Conservation (phyloP, 2,113 vertebrate species). For the Dromiciops gliroides region DNA sequence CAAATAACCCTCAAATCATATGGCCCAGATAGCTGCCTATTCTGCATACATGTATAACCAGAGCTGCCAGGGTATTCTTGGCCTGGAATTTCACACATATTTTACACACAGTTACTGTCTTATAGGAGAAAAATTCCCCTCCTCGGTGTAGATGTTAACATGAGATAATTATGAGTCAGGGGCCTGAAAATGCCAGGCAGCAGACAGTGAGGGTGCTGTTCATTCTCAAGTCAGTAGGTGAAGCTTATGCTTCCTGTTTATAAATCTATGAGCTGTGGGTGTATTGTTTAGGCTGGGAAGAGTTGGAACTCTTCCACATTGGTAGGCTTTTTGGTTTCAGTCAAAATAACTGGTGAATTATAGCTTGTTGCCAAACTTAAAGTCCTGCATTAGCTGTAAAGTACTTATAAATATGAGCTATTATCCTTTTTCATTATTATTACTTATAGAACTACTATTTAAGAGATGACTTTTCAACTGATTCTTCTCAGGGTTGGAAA, state of each 20-base stretch:
- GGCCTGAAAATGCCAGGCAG: background rate
- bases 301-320: background rate
- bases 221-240: conserved; percentile 31
- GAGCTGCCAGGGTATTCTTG: background rate
- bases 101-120: conserved; percentile 5
- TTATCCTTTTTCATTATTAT: background rate
- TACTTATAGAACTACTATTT: background rate
- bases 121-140: conserved; percentile 37
- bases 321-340: background rate
- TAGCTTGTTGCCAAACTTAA: background rate
- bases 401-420: background rate
- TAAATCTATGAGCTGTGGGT: background rate
- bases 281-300: background rate
- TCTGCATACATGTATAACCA: background rate
- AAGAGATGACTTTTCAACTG: background rate
- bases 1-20: background rate
- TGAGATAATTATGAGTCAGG: conserved; percentile 9
- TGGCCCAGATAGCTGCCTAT: background rate
- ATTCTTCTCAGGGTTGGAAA: background rate
- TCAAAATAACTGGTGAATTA: background rate
- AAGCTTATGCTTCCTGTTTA: background rate
- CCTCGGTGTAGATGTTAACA: conserved; percentile 40
- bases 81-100: background rate
- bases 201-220: conserved; percentile 34
- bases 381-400: background rate